Evolutionary conservation across 2,797 vertebrate species (phyloP).

Genomic region (Danio aesculapii): DNA sequence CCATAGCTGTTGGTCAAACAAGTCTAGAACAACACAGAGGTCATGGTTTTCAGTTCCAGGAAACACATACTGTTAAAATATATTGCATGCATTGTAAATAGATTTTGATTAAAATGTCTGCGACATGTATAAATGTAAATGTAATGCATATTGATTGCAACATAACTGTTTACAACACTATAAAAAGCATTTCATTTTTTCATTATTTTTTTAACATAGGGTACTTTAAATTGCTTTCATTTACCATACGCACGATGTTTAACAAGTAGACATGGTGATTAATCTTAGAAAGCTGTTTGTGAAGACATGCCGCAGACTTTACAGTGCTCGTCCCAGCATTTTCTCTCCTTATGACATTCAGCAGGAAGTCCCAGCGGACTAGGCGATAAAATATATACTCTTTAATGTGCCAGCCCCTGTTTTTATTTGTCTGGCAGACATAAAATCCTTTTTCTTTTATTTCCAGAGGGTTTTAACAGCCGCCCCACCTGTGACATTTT

Average conservation of each 20-base stretch:
- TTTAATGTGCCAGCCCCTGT: constrained; percentile 56
- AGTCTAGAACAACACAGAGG: background rate
- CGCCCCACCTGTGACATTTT: constrained; percentile 54
- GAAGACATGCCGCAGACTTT: constrained; percentile 21
- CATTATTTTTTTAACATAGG: constrained; percentile 2
- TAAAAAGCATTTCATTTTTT: background rate
- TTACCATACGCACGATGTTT: constrained; percentile 34
- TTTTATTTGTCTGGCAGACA: constrained; percentile 53
- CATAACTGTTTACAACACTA: background rate
- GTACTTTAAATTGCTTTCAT: constrained; percentile 24
- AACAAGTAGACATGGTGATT: constrained; percentile 40
- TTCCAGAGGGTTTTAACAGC: constrained; percentile 53
- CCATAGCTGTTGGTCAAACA: background rate
- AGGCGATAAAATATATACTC: constrained; percentile 47
- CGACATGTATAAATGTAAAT: constrained; percentile 3
- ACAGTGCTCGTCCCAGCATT: constrained; percentile 31
- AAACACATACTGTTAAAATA: background rate
- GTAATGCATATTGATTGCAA: constrained; percentile 10
- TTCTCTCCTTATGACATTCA: constrained; percentile 45
- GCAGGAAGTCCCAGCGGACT: constrained; percentile 21
- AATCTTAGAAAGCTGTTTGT: constrained; percentile 38
- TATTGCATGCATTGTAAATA: constrained; percentile 14
- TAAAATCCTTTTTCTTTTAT: constrained; percentile 51
- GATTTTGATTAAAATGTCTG: background rate
- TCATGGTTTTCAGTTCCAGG: background rate